A percentile compares a stretch with the other conserved stretches of the same genome.
Conservation (phyloP, 1,140 invertebrate species). For the Eubasilissa regina region DNA sequence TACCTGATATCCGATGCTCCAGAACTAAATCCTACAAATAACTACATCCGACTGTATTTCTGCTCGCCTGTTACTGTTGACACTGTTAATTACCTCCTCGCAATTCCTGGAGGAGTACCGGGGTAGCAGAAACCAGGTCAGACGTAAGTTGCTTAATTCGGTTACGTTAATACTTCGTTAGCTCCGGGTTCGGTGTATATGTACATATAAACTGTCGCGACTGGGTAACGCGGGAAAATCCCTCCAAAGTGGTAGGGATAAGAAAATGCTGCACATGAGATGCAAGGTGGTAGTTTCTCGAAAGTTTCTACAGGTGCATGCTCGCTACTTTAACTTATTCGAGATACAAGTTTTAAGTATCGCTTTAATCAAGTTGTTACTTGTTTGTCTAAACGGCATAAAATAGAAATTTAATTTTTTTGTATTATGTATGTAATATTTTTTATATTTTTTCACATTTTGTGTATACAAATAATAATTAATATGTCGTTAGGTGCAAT, state of each 20-base stretch:
- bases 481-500: no score
- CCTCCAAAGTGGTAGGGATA: background rate
- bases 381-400: constrained; percentile 12
- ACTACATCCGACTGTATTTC: background rate
- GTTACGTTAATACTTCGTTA: constrained; percentile 48
- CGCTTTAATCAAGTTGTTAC: constrained; percentile 19
- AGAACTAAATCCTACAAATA: background rate
- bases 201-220: constrained; percentile 39
- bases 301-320: background rate
- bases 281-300: background rate
- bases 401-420: background rate
- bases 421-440: background rate
- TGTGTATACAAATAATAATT: no score
- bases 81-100: constrained; percentile 44
- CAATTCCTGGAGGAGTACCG: constrained; percentile 34
- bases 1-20: constrained; percentile 42
- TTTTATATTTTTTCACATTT: background rate
- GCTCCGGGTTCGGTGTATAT: constrained; percentile 1
- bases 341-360: constrained; percentile 16
- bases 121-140: constrained; percentile 46
- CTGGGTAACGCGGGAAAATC: constrained; percentile 22
- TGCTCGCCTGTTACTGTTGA: constrained; percentile 44
- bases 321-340: constrained; percentile 7
- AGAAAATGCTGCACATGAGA: background rate
- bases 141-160: constrained; percentile 46